Conservation (phyloP, 2,888 invertebrate species). For the Ariolimax columbianus region DNA sequence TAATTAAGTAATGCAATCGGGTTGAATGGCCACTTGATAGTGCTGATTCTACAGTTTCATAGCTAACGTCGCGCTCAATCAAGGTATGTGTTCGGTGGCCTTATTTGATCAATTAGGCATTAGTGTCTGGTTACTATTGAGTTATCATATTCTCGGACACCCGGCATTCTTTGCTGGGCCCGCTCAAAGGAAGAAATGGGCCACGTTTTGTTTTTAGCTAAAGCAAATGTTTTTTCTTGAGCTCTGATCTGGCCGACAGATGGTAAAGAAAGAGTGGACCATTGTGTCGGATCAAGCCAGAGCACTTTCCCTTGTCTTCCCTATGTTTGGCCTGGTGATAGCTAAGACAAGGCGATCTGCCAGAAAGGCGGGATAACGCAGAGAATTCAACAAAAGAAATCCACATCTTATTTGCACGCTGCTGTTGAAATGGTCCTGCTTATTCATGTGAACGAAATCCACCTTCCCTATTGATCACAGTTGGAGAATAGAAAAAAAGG, state of each 20-base stretch:
- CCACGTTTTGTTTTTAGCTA: conserved; percentile 30
- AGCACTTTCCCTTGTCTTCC: conserved; percentile 30
- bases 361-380: conserved; percentile 25
- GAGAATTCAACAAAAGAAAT: conserved; percentile 25
- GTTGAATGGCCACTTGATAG: background rate
- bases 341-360: conserved; percentile 38
- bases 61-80: background rate
- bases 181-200: conserved; percentile 24
- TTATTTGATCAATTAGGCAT: conserved; percentile 36
- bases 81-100: conserved; percentile 22
- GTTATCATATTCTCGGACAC: conserved; percentile 12
- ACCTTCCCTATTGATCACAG: conserved; percentile 25
- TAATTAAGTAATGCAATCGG: background rate
- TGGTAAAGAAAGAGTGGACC: conserved; percentile 15
- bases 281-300: background rate
- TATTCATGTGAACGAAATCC: conserved; percentile 15
- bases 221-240: conserved; percentile 22
- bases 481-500: background rate
- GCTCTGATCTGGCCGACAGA: conserved; percentile 35
- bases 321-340: conserved; percentile 27
- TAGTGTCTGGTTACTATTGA: conserved; percentile 29
- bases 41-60: conserved; percentile 6
- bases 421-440: conserved; percentile 14
- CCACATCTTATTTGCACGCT: conserved; percentile 32
- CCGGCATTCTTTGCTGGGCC: conserved; percentile 10